Evolutionary conservation across 2,888 invertebrate genomes (phyloP), one percentile per base, ranked within the genome.

Genomic region (Toxonevra muliebris): DNA sequence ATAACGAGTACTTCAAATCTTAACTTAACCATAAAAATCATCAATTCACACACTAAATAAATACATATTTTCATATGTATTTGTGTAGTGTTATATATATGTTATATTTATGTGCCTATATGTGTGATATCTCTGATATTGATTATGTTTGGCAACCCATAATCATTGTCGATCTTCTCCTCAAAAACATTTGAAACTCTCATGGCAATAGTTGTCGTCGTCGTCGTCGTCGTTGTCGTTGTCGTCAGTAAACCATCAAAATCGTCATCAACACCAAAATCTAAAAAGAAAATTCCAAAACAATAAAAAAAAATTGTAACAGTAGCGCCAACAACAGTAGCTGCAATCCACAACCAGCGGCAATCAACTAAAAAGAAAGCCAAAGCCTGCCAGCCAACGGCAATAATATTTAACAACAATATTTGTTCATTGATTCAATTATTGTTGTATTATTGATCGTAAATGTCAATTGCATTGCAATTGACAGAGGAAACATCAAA

Each of bases 401-500:
- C 30, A 60, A 19, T 48, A 50, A 20, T 17, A n/a, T n/a, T n/a
- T n/a, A n/a, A n/a, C n/a, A n/a, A 62, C 42, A 42, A 58, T 50
- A 41, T 41, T 40, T 41, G 54, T 54, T 60, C 15, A n/a, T 12
- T 12, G 12, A 15, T 8, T 53, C 61, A 42, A 66, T 61, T 55
- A 55, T 66, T 55, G 66, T 55, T 57, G 59, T 62, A 71, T 72
- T 61, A 71, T 72, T 71, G 69, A 71, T 71, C 71, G 73, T 69
- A 71, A 73, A 65, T 68, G 72, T 73, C 72, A 71, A 72, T 69
- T 68, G 68, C 52, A 60, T 66, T 58, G 57, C 61, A 72, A 71
- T 71, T 81, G 82, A 83, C 80, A 80, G 69, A 83, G 81, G 82
- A 83, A 83, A 81, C 83, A 84, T 83, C 77, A 84, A 83, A 83